Percentiles rank a stretch among this genome's conserved stretches.
phyloP scores from a whole-genome alignment of 2,113 vertebrate genomes.

The Hydropotes inermis region DNA sequence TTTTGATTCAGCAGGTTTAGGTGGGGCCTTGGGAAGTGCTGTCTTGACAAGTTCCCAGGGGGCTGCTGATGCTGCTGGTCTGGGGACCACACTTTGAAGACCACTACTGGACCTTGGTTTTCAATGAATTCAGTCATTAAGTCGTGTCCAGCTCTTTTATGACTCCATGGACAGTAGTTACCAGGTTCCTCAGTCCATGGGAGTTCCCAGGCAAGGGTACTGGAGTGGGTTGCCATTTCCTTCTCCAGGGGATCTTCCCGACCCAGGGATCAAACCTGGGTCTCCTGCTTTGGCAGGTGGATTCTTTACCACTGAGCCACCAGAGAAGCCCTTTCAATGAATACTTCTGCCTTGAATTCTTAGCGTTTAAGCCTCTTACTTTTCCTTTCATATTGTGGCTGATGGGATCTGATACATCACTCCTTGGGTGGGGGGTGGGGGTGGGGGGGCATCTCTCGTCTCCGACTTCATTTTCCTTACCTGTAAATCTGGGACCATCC shows the following conservation, averaged over 20 bases:
- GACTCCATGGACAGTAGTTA: not conserved
- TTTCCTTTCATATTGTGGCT: not conserved
- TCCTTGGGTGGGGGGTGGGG: fast-evolving
- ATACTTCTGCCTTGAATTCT: not conserved
- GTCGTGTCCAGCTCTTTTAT: not conserved
- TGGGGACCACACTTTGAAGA: not conserved
- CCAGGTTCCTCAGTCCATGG: not conserved
- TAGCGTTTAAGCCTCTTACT: not conserved
- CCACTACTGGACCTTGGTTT: not conserved
- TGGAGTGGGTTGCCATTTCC: not conserved
- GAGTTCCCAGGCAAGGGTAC: not conserved
- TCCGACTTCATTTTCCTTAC: not conserved
- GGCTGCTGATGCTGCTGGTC: too few relatives aligned
- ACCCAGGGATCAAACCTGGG: not conserved
- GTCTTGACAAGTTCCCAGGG: not conserved
- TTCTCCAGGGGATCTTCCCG: not conserved
- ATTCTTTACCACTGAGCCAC: not conserved
- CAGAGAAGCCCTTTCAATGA: not conserved
- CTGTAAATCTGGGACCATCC: not conserved
- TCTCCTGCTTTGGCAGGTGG: not conserved
- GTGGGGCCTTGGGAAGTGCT: not conserved
- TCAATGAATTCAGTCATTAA: not conserved
- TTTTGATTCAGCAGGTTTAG: not conserved
- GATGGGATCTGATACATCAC: not conserved
- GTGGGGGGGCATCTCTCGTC: not conserved